Conservation (phyloP, 64 coral and sea anemone species). For the Platygyra sinensis region DNA sequence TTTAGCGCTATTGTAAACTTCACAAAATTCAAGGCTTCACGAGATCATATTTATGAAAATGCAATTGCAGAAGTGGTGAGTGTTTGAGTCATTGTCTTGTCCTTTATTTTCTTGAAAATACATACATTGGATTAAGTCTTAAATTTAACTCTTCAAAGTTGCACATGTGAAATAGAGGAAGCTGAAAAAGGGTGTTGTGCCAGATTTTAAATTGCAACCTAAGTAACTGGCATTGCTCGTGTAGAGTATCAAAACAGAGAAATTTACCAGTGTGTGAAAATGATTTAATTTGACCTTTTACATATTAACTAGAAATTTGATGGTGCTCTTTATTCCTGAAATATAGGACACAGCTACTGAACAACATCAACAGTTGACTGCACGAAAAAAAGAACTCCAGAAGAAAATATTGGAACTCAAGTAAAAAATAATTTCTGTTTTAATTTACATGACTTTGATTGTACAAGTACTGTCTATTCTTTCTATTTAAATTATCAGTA, state of each 20-base stretch:
- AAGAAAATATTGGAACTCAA: constrained; percentile 52
- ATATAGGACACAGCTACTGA: constrained; percentile 53
- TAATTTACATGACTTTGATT: background rate
- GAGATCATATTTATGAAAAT: constrained; percentile 72
- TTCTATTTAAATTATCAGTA: too few species aligned
- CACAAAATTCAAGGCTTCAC: constrained; percentile 75
- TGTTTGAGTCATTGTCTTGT: background rate
- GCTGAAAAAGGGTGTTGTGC: too few species aligned
- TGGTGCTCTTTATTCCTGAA: background rate
- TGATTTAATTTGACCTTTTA: too few species aligned
- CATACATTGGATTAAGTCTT: too few species aligned
- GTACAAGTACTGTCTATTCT: too few species aligned
- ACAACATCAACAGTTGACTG: constrained; percentile 49
- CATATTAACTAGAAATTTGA: too few species aligned
- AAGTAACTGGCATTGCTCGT: too few species aligned
- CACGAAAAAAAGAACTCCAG: constrained; percentile 58
- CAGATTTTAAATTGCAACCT: too few species aligned
- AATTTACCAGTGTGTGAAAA: too few species aligned
- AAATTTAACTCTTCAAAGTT: too few species aligned
- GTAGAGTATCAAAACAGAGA: too few species aligned
- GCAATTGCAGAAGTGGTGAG: constrained; percentile 76
- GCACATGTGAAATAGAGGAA: too few species aligned
- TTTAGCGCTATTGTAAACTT: constrained; percentile 87
- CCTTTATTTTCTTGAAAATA: background rate
- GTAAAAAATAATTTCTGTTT: constrained; percentile 16